These are phyloP conservation scores for Marisa cornuarietis DNA, from an alignment of 1,140 invertebrate species.

Conservation along the genomic window DNA sequence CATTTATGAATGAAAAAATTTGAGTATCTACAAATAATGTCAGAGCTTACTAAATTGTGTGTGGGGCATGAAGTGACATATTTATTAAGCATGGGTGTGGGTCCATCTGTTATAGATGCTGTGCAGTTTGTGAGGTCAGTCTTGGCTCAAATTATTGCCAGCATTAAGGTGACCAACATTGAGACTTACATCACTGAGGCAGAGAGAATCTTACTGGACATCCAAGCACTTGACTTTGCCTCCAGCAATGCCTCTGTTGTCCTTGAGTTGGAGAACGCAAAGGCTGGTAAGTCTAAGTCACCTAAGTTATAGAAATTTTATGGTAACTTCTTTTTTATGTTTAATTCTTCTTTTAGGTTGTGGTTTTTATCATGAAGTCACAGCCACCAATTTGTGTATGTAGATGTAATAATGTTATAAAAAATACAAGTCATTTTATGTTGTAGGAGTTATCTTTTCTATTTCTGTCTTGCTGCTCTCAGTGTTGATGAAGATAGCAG, in stretches of 20 bases:
- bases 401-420: neutral
- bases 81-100: neutral
- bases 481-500: slow-evolving; percentile 5
- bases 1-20: too few relatives aligned
- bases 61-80: neutral
- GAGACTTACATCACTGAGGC: slow-evolving; percentile 81
- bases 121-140: slow-evolving; percentile 45
- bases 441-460: neutral
- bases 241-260: slow-evolving; percentile 50
- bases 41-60: neutral
- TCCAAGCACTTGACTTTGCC: slow-evolving; percentile 73
- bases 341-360: too few relatives aligned
- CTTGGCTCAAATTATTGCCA: slow-evolving; percentile 49
- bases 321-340: neutral
- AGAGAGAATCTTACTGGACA: slow-evolving; percentile 74
- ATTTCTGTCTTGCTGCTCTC: neutral
- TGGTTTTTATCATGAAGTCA: neutral
- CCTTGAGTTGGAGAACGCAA: slow-evolving; percentile 43
- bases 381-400: neutral
- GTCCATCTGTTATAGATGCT: slow-evolving; percentile 41
- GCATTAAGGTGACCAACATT: slow-evolving; percentile 72
- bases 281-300: slow-evolving; percentile 47
- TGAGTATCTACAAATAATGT: too few relatives aligned
- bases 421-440: neutral
- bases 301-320: neutral